Conservation (phyloP, 2,888 invertebrate genomes). For the Chaitophorus viminalis region DNA sequence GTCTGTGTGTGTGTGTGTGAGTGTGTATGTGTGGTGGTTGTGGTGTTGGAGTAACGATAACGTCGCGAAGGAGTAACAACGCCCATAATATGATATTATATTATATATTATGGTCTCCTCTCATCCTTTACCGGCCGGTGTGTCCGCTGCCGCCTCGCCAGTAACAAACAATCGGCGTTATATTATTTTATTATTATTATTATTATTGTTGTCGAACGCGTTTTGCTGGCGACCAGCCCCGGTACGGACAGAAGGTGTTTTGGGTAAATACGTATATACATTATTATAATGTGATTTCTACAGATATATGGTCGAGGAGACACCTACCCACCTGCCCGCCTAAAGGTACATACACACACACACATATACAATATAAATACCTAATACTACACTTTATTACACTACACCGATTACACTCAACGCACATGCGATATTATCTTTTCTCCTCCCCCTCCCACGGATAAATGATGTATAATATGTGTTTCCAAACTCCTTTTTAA, state of each 20-base stretch:
- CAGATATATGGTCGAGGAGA: neutral
- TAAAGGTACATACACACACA: neutral
- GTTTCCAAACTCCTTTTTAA: neutral
- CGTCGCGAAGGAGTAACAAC: neutral
- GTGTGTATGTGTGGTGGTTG: no score
- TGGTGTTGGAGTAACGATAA: neutral
- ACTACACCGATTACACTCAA: slow-evolving; percentile 10
- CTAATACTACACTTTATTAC: neutral
- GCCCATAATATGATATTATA: neutral
- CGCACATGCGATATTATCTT: slow-evolving; percentile 7
- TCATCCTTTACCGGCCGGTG: neutral
- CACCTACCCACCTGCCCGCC: neutral
- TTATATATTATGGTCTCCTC: neutral
- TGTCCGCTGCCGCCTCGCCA: neutral
- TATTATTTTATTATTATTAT: slow-evolving; percentile 3
- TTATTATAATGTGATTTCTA: slow-evolving; percentile 4
- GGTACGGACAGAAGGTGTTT: slow-evolving; percentile 28
- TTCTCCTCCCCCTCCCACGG: neutral
- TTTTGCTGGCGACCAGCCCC: neutral
- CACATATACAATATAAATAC: neutral
- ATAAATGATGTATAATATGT: neutral
- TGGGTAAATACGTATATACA: slow-evolving; percentile 24
- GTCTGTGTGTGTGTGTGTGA: no score
- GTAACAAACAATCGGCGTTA: slow-evolving; percentile 28
- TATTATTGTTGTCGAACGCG: neutral